phyloP scores from a whole-genome alignment of 2,797 vertebrate species.

The Crypturellus tataupa region DNA sequence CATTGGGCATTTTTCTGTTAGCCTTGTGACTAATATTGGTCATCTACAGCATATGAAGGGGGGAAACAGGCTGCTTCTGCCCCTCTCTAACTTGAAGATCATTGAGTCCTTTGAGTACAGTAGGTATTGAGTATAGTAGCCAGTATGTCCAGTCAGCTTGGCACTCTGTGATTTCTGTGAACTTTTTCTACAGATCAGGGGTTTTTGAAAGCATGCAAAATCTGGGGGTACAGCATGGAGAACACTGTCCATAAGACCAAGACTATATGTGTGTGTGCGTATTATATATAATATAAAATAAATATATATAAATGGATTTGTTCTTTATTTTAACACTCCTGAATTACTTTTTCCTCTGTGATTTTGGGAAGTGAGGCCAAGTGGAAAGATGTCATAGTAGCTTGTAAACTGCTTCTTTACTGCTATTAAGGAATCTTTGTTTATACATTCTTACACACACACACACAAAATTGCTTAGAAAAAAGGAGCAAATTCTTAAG shows the following conservation, averaged over 20 bases:
- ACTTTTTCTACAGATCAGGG: accelerated
- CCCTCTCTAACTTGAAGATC: background rate
- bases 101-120: too few species aligned
- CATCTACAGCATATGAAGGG: background rate
- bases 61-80: accelerated
- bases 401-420: background rate
- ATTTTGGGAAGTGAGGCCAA: background rate
- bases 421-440: background rate
- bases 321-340: background rate
- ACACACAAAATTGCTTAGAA: background rate
- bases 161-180: background rate
- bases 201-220: background rate
- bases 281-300: too few species aligned
- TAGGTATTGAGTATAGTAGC: too few species aligned
- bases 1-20: background rate
- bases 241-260: background rate
- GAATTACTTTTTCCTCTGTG: background rate
- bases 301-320: background rate
- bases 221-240: background rate
- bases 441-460: background rate
- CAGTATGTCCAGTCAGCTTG: background rate
- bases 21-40: background rate
- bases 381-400: background rate
- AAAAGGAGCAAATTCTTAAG: background rate
- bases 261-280: too few species aligned